phyloP scores from a whole-genome alignment of 2,113 vertebrate genomes.

The Xenus cinereus region DNA sequence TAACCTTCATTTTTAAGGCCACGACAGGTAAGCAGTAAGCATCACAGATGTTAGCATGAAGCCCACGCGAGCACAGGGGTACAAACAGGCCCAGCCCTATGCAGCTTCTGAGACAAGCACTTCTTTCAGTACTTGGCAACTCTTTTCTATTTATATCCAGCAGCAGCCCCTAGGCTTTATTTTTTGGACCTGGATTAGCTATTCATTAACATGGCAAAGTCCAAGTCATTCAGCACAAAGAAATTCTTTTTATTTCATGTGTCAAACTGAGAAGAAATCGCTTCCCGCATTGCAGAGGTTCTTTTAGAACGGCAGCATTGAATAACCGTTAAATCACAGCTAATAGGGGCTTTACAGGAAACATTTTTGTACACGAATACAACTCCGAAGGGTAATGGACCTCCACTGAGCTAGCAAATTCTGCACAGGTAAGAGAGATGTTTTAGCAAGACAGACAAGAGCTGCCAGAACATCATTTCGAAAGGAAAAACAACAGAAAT shows the following conservation, averaged over 20 bases:
- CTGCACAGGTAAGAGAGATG: not conserved
- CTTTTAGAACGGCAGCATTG: not conserved
- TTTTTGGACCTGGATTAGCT: not conserved
- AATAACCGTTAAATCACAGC: not conserved
- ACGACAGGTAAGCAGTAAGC: not conserved
- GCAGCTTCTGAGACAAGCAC: not conserved
- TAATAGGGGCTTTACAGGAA: not conserved
- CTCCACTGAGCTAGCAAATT: not conserved
- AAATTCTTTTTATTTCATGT: not conserved
- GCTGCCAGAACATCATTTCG: not conserved
- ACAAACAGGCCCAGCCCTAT: not conserved
- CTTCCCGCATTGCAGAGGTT: not conserved
- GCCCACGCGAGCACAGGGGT: rapidly evolving
- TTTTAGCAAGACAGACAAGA: not conserved
- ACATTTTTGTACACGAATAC: not conserved
- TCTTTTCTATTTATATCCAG: not conserved
- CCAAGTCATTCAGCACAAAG: not conserved
- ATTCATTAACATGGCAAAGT: not conserved
- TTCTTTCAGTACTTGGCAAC: not conserved
- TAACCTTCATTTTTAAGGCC: not conserved
- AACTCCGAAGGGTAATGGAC: not conserved
- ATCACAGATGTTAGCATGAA: not conserved
- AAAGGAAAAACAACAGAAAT: not conserved
- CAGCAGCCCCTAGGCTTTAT: not conserved
- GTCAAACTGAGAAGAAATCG: not conserved